Evolutionary conservation across 2,797 vertebrate species (phyloP), one percentile per base, ranked within the genome.

Genomic region (Micropoecilia bifurca): DNA sequence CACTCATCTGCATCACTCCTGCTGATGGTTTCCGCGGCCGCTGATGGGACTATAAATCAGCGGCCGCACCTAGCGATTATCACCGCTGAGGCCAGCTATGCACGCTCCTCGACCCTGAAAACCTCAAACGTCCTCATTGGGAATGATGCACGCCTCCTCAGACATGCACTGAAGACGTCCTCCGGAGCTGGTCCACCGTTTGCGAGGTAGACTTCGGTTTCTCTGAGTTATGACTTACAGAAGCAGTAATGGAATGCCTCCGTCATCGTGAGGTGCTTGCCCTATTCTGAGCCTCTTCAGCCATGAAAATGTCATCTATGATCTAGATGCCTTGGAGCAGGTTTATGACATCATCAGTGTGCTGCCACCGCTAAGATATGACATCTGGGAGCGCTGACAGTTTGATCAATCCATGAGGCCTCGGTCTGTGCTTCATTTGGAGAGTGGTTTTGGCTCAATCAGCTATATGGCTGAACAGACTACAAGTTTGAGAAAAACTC

Each of bases 311-410:
- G 94, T 95, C 94, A 94, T 80, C 84, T 75, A 63, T 93, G 93
- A 95, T 94, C 74, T 88, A 95, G 79, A 89, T 93, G 74, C 85
- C 76, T 89, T 87, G 91, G 80, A 92, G 90, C 89, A 78, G 85
- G 80, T 95, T 95, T 94, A 95, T 95, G 94, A 95, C 94, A 95
- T 95, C 94, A 95, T 95, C 94, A 95, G 93, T 89, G 91, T 83
- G 93, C 93, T 93, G 92, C 94, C 94, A 92, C 72, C 1, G 85
- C 85, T 89, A 87, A 93, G 92, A 90, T 93, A 94, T 89, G 83
- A 85, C 83, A 74, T 36, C 63, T 0, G 61, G 53, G 55, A 84
- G 28, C 30, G 75, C 72, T 25, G 80, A 80, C 79, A 76, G 83
- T 53, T 80, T 75, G 86, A 88, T 90, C 83, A 73, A 78, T 84